Evolutionary conservation across 64 coral and sea anemone genomes (phyloP), one percentile per base, ranked within the genome.

Genomic region (Dendrophyllia cribrosa): DNA sequence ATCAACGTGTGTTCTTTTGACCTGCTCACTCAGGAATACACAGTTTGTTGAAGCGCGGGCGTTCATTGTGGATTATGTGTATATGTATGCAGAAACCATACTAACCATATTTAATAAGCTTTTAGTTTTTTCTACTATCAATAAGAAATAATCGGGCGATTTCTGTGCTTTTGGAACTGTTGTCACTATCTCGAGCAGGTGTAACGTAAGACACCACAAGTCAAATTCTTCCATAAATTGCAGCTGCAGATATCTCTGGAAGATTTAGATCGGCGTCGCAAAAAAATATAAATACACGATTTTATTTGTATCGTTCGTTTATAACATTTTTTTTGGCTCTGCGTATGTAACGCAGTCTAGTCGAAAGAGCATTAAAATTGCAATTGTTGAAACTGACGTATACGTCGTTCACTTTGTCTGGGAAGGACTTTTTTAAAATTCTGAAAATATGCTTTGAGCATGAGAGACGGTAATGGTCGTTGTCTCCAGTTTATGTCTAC

Each of bases 181-280:
- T 84, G 80, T 84, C 62, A 47, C 80, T 14, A 65, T 84, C 19
- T 23, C n/a, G 46, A 68, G 80, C 80, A 84, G 80, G 58, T 84
- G 80, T 63, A 17, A 9, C 23, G 16, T 25, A 17, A 19, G 16
- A 84, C 43, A 84, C 80, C 80, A 68, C 80, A 84, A 83, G 59
- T 20, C 34, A 15, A 75, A 61, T 51, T 64, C n/a, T 84, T 68
- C 47, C 5, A 9, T 12, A 56, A 34, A 63, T 59, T 13, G 59
- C 80, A 84, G 80, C 80, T 84, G 80, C 61, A 65, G 24, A 84
- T 13, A 84, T 84, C 60, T 50, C 17, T 84, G 43, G 80, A 43
- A 68, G 61, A 84, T 84, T 84, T 67, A 34, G 21, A 66, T 84
- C 20, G 20, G 12, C 47, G 72, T 49, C 46, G 19, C 45, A 50